These are phyloP conservation scores for Nebria brevicollis DNA, from an alignment of 2,888 invertebrate genomes.

Conservation along the genomic window DNA sequence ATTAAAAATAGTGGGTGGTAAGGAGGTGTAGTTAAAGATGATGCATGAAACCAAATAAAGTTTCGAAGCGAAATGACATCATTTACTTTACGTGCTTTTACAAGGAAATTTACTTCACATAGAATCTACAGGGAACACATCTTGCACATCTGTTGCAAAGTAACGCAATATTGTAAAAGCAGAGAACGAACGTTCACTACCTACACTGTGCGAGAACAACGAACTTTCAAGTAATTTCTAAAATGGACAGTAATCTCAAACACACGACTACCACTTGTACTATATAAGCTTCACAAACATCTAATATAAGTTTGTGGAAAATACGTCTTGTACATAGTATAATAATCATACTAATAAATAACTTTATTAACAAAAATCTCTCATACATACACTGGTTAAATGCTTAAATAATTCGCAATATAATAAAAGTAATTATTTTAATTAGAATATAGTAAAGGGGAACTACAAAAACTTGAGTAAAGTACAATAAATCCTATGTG, in stretches of 20 bases:
- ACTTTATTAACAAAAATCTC: too few relatives aligned
- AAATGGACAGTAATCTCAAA: slow-evolving; percentile 18
- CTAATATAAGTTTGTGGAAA: too few relatives aligned
- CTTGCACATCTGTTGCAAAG: slow-evolving; percentile 21
- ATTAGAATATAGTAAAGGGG: background rate
- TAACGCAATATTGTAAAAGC: slow-evolving; percentile 18
- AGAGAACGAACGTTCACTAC: background rate
- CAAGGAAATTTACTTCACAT: slow-evolving; percentile 24
- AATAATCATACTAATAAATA: too few relatives aligned
- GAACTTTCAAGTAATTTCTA: slow-evolving; percentile 20
- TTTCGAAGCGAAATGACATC: slow-evolving; percentile 23
- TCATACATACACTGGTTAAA: too few relatives aligned
- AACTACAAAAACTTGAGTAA: slow-evolving; percentile 6
- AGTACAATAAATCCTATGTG: background rate
- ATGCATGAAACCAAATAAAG: slow-evolving; percentile 29
- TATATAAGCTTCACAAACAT: background rate
- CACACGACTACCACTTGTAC: background rate
- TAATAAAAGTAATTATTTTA: background rate
- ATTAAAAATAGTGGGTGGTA: background rate
- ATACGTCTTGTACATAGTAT: too few relatives aligned
- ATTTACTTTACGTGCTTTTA: slow-evolving; percentile 18
- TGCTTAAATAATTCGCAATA: too few relatives aligned
- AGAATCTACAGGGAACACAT: slow-evolving; percentile 10
- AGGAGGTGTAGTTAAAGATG: slow-evolving; percentile 7
- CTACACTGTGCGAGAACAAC: slow-evolving; percentile 5